Evolutionary conservation across 2,888 invertebrate genomes (phyloP), one percentile per base, ranked within the genome.

Genomic region (Drosophila quinaria): DNA sequence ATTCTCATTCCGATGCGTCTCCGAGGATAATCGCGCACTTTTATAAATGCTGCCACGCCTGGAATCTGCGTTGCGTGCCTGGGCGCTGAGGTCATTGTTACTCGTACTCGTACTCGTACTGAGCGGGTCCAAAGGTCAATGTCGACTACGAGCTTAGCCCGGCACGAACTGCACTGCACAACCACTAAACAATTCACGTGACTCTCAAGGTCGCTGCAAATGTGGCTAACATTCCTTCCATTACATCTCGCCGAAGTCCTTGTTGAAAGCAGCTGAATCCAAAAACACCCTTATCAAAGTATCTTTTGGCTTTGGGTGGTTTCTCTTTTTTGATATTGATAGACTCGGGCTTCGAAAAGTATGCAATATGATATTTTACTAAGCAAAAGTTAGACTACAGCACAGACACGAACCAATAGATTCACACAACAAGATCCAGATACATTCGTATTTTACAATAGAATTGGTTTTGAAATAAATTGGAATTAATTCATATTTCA

Each of bases 1-100:
- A 41, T 54, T 33, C 56, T 39, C 73, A 68, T 74, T 63, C 61
- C 74, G 60, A 69, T 72, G 72, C 59, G 64, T 72, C 51, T 68
- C 17, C 63, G 65, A 85, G 86, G 78, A 85, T 84, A 84, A 87
- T 78, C 87, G 76, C 71, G 64, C 49, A 58, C 55, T 78, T 77
- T 80, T 80, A 70, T 78, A 69, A 70, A 74, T 69, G 67, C 46
- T 66, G 47, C 68, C 68, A 60, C 62, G 61, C 66, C 58, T 55
- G 73, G 44, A 62, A 55, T 66, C 54, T 72, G 62, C 29, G 65
- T 33, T 80, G 82, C 88, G 84, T 84, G 88, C 80, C 67, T 56
- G 79, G 70, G 65, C 75, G 51, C 58, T 65, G 69, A 73, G 70
- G 61, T 81, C 84, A 63, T 59, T 80, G 55, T 67, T 74, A 59